Evolutionary conservation across 2,888 invertebrate genomes (phyloP), one percentile per base, ranked within the genome.

Genomic region (Scaptodrosophila latifasciaeformis): DNA sequence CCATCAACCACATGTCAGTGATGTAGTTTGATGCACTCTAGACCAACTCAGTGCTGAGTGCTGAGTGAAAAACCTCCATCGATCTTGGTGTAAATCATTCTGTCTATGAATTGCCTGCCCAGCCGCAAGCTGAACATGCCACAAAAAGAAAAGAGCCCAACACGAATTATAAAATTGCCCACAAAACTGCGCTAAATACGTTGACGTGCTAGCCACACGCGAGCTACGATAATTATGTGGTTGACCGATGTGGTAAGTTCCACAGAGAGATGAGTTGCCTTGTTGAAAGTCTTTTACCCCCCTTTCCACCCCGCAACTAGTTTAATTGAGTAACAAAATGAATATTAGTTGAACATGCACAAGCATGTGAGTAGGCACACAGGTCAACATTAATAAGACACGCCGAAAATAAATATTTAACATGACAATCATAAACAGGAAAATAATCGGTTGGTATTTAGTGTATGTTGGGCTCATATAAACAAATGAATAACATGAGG

Each of bases 131-230:
- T 34, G 37, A 54, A 53, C 39, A 49, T 12, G 7, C 5, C 35
- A 39, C 27, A 40, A 53, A 55, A 68, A 57, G 45, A 5, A 52
- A 44, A 60, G 53, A 53, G 72, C 62, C 69, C 62, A 53, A 76
- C 62, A 69, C 61, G 67, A 62, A 65, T 65, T 68, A 65, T 71
- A 59, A 70, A 79, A 71, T 63, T 60, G 60, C n/a, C 62, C 71
- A 82, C 81, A 78, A 82, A 80, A 72, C 62, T 67, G 57, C 59
- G 70, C 63, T 80, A 62, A 78, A 72, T 75, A 82, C 66, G 70
- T 71, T 70, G 70, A 67, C 81, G 70, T 63, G 71, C 61, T 63
- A n/a, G n/a, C 39, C 62, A 59, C 82, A 79, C 75, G 81, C 80
- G 59, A 81, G 57, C 61, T 50, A 39, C 52, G 49, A 49, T 44